Evolutionary conservation across 2,888 invertebrate species (phyloP).

Genomic region (Drosophila koepferae): DNA sequence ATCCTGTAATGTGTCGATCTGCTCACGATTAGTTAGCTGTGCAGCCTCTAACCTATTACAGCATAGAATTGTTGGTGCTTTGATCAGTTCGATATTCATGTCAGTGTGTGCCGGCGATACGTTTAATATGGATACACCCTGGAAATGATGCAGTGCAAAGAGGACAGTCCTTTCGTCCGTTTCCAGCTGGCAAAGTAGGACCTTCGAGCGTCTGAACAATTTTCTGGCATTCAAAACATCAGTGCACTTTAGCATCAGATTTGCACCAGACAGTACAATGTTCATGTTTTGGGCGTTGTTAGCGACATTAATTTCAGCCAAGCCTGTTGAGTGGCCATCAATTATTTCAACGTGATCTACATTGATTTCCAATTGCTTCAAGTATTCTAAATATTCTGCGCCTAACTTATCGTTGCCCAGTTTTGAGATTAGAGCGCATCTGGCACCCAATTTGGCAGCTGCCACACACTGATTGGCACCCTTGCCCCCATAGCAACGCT

Average conservation of each 20-base stretch:
- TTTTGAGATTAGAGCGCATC: constrained; percentile 93
- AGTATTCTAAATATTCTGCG: constrained; percentile 89
- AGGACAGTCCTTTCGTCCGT: constrained; percentile 90
- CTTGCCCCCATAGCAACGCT: constrained; percentile 96
- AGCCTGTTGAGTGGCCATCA: constrained; percentile 88
- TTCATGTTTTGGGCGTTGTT: constrained; percentile 96
- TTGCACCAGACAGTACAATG: constrained; percentile 95
- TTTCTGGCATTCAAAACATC: constrained; percentile 88
- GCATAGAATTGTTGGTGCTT: constrained; percentile 92
- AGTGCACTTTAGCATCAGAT: constrained; percentile 87
- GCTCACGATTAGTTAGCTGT: constrained; percentile 86
- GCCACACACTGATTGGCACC: constrained; percentile 98
- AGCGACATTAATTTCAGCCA: constrained; percentile 95
- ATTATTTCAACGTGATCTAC: constrained; percentile 84
- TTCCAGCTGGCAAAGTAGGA: constrained; percentile 94
- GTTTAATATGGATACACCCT: constrained; percentile 93
- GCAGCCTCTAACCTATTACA: constrained; percentile 95
- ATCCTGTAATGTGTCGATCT: constrained; percentile 84
- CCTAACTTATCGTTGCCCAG: constrained; percentile 95
- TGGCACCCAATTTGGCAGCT: constrained; percentile 93
- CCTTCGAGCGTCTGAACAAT: constrained; percentile 87
- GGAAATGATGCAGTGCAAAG: constrained; percentile 88
- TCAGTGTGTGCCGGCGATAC: constrained; percentile 92
- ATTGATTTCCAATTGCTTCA: constrained; percentile 89
- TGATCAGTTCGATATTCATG: constrained; percentile 88